Base-by-base conservation (phyloP, 1,140 invertebrate genomes). In the Drosophila nasuta region DNA sequence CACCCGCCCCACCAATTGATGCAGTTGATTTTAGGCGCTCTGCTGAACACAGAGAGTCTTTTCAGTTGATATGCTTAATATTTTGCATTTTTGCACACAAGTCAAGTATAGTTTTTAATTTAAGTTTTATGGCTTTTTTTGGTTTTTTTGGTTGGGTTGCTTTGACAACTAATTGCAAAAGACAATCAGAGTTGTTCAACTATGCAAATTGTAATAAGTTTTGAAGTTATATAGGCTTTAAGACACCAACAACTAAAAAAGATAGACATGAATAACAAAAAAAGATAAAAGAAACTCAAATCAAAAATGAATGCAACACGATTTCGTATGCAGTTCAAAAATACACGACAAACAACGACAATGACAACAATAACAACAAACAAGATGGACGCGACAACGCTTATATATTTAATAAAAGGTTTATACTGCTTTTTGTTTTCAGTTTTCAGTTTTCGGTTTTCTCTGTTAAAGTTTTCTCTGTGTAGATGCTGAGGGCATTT, bases 151-250 rank as follows among this genome's bases (percentile, higher is more conserved):
- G 51, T 66, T 67, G 56, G 51, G 67, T 63, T 72, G 75, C 46
- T 82, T 73, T 62, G 46, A 58, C 71, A 72, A 73, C 81, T 72
- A 83, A 80, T 83, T 80, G 77, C 54, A 75, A 82, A 81, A 80
- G 57, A 88, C 82, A 88, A 87, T 87, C 79, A 82, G 82, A 88
- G 54, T 69, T 56, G 63, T 79, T 77, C 75, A 88, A 88, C 83
- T 88, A 88, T 88, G 83, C 83, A 88, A 88, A 88, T 88, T 88
- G 83, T 88, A 88, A 89, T 88, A 88, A 89, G 75, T 88, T 38
- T 38, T 79, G 81, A 85, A 85, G 78, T 41, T 41, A 25, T 82
- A 65, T 79, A 81, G 66, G 52, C 35, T 81, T 71, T 69, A 64
- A 89, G 72, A 88, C 83, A 88, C 82, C 63, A 63, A 80, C 66